phyloP scores from a whole-genome alignment of 2,113 vertebrate species.

The Ramphastos sulfuratus region DNA sequence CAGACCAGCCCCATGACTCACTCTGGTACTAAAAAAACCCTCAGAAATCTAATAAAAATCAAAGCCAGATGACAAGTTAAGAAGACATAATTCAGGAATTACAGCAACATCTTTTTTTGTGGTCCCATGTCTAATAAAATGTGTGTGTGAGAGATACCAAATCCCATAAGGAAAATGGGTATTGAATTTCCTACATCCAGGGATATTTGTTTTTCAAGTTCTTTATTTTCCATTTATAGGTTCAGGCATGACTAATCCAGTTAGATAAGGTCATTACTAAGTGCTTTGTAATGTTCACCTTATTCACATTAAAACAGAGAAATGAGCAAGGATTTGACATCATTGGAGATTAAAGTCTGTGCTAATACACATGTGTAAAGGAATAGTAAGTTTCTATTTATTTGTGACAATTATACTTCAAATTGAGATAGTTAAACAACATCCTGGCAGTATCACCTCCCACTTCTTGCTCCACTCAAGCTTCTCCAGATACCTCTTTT shows the following conservation, averaged over 20 bases:
- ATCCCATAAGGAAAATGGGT: neutral
- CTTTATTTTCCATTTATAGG: neutral
- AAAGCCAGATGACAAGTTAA: neutral
- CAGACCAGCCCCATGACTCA: slow-evolving; percentile 11
- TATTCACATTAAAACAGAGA: neutral
- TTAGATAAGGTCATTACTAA: neutral
- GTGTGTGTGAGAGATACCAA: neutral
- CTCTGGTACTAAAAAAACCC: neutral
- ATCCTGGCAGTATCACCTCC: neutral
- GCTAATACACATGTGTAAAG: neutral
- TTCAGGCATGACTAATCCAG: neutral
- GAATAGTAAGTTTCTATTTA: neutral
- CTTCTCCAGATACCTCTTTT: neutral
- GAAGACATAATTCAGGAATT: neutral
- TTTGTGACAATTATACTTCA: neutral
- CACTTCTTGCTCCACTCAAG: neutral
- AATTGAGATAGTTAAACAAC: neutral
- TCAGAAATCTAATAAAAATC: slow-evolving; percentile 12
- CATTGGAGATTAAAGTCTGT: neutral
- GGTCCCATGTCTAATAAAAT: neutral
- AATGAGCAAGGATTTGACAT: neutral
- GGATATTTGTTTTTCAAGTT: neutral
- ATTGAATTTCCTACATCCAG: neutral
- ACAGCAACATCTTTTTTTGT: neutral
- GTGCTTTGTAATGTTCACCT: neutral